Evolutionary conservation across 2,113 vertebrate genomes (phyloP), one percentile per base, ranked within the genome.

Genomic region (Leptobrachium leishanense): DNA sequence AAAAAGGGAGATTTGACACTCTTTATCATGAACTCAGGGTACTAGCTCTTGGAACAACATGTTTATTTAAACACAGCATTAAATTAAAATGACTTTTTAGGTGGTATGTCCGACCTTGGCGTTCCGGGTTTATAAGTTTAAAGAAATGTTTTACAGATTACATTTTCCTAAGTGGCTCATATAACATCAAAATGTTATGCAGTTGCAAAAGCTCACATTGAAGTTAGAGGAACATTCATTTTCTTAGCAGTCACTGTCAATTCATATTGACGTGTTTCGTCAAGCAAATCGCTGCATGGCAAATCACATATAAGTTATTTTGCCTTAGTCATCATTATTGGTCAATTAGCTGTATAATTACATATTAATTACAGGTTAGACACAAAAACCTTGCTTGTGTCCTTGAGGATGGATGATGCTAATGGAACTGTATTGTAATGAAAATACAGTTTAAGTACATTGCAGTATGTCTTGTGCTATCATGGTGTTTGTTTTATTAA

Each of bases 141-240:
- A 31, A 31, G 20, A 31, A 44, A 59, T 55, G 8, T 68, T 75
- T 68, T 50, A 76, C 65, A 76, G 66, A 54, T 76, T 76, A 68
- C 43, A 43, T 44, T 68, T 68, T 68, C 20, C 20, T 31, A 31
- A 31, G 20, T 31, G 20, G 65, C 50, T 69, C 42, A 31, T 55
- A 54, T 68, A 44, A 62, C 39, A 77, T 69, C 44, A 59, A 42
- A 68, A 77, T 65, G 66, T 77, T 53, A 69, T 44, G 42, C n/a
- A 44, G 53, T 15, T 59, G 59, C 53, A 43, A 20, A 77, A 13
- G 59, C 40, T 44, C 41, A 42, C 66, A 69, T 40, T 69, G 65
- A 44, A 39, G 66, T 20, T 8, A 57, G 55, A 62, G 75, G 39
- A 70, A 70, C 54, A 70, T 77, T 70, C 43, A 77, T 70, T 44